Conservation (phyloP, 2,888 invertebrate species). For the Scaptomyza caliginosa region DNA sequence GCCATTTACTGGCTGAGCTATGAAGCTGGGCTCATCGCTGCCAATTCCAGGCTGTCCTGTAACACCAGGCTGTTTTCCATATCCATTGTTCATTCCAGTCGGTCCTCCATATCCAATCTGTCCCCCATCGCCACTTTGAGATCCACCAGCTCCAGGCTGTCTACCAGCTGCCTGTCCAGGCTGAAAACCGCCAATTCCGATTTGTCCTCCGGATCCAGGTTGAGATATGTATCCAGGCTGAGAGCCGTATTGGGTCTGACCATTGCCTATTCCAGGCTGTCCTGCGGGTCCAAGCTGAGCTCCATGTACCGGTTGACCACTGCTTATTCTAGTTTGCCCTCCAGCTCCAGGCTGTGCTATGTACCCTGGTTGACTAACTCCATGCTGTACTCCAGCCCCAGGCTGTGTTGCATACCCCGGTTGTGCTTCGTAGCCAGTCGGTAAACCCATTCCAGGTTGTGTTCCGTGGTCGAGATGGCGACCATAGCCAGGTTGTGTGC, state of each 20-base stretch:
- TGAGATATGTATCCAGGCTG: slow-evolving; percentile 18
- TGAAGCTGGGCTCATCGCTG: slow-evolving; percentile 27
- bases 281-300: slow-evolving; percentile 18
- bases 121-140: slow-evolving; percentile 29
- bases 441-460: slow-evolving; percentile 14
- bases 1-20: slow-evolving; percentile 2
- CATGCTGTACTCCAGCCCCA: slow-evolving; percentile 11
- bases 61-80: slow-evolving; percentile 13
- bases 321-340: slow-evolving; percentile 4
- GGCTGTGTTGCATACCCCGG: slow-evolving; percentile 13
- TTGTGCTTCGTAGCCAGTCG: slow-evolving; percentile 4
- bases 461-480: no score
- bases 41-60: slow-evolving; percentile 17
- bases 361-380: slow-evolving; percentile 17
- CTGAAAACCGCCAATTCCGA: background rate
- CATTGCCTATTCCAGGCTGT: slow-evolving; percentile 11
- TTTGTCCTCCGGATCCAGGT: background rate
- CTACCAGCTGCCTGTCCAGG: slow-evolving; percentile 24
- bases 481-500: slow-evolving; percentile 22
- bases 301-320: slow-evolving; percentile 1
- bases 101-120: slow-evolving; percentile 10
- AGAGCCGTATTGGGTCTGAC: slow-evolving; percentile 16
- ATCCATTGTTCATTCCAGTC: slow-evolving; percentile 11
- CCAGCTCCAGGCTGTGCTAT: slow-evolving; percentile 3
- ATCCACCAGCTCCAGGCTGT: slow-evolving; percentile 17